A percentile compares a stretch with the other conserved stretches of the same genome.
Evolutionary conservation across 2,113 vertebrate species (phyloP).

Genomic region (Paramormyrops kingsleyae): DNA sequence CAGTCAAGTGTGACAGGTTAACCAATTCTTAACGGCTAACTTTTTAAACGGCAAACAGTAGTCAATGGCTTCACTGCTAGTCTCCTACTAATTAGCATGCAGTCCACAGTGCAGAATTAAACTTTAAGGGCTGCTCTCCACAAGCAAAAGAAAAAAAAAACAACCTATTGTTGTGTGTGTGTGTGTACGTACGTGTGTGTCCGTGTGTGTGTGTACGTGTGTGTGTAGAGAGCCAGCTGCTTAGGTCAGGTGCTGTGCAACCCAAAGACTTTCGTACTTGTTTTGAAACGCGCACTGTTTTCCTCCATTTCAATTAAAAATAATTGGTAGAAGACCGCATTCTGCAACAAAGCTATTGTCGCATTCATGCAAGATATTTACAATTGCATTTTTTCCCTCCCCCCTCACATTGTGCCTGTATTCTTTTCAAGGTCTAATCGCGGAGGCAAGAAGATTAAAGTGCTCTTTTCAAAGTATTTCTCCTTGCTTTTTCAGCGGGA

Average conservation of each 20-base stretch:
- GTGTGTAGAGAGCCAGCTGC: neutral
- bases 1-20: neutral
- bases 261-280: neutral
- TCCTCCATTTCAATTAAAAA: conserved; percentile 8
- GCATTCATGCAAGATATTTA: conserved; percentile 22
- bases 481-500: conserved; percentile 2
- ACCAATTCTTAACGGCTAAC: neutral
- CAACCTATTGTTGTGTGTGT: neutral
- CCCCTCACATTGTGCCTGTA: neutral
- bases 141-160: neutral
- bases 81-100: neutral
- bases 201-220: no score
- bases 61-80: neutral
- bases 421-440: conserved; percentile 24
- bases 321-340: conserved; percentile 12
- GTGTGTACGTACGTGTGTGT: neutral
- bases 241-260: neutral
- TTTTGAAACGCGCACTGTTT: neutral
- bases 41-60: neutral
- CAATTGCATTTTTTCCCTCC: neutral
- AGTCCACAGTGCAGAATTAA: neutral
- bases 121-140: neutral
- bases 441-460: conserved; percentile 23
- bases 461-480: conserved; percentile 10
- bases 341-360: conserved; percentile 20